A percentile compares a stretch with the other conserved stretches of the same genome.
These are phyloP conservation scores for Tachina grossa DNA, from an alignment of 2,888 invertebrate genomes.

Conservation along the genomic window DNA sequence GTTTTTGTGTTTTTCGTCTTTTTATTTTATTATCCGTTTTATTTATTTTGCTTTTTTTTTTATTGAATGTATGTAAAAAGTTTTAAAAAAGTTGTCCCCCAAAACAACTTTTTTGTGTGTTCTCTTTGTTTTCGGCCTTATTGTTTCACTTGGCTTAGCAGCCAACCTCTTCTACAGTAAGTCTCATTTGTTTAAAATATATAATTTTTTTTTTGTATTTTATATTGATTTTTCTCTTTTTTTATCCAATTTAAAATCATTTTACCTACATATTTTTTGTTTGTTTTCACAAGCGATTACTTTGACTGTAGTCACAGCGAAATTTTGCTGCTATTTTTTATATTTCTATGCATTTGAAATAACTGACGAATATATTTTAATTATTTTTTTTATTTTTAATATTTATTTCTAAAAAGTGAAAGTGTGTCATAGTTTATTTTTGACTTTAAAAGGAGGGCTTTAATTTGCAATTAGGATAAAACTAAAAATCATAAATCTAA, in stretches of 20 bases:
- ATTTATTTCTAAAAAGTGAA: conserved; percentile 33
- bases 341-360: not conserved
- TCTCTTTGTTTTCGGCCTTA: conserved; percentile 21
- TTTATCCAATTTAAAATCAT: conserved; percentile 13
- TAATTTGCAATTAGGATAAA: not conserved
- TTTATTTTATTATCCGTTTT: not conserved
- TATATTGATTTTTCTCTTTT: conserved; percentile 1
- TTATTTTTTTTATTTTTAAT: not conserved
- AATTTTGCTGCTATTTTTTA: not conserved
- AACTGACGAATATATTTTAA: not conserved
- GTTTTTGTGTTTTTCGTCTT: conserved; percentile 28
- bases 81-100: conserved; percentile 16
- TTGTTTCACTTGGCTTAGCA: conserved; percentile 42
- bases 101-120: conserved; percentile 19
- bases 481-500: not conserved
- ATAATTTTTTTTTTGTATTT: conserved; percentile 23
- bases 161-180: conserved; percentile 32
- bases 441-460: not conserved
- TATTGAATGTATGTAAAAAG: conserved; percentile 13
- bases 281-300: not conserved
- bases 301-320: not conserved
- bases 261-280: not conserved
- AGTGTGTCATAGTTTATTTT: conserved; percentile 13
- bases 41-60: not conserved
- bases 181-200: conserved; percentile 12